Base-by-base conservation (phyloP, 2,113 vertebrate genomes). In the Oreochromis aureus region DNA sequence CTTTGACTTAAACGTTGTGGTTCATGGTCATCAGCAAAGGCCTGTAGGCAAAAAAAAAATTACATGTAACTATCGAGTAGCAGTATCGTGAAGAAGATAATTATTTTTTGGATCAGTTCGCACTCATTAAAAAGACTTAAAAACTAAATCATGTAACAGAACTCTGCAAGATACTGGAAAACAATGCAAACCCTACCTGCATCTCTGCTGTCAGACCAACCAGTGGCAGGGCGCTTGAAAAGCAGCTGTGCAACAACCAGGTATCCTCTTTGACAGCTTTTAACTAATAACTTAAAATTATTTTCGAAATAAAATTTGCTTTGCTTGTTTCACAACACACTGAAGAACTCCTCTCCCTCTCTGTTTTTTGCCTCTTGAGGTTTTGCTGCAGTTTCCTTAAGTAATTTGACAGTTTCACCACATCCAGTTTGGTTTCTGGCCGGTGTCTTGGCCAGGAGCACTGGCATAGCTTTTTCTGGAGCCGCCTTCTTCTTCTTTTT, bases 371-470 rank as follows among this genome's bases (percentile, higher is more conserved):
- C 89, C 92, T 94, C 88, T 93, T 96, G 96, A 96, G 95, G 95
- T 97, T 96, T 96, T 91, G 91, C 92, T 92, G 94, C 95, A 91
- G 94, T 95, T 97, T 96, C 96, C 95, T 96, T 96, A 94, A 94
- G 95, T 96, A 96, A 97, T 96, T 97, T 97, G 96, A 96, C 95
- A 95, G 96, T 94, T 96, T 95, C 92, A 97, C 96, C 96, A 97
- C 96, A 97, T 97, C 96, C 96, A 97, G 94, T 96, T 96, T 94
- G 96, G 95, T 96, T 96, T 95, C 93, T 94, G 91, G 93, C 94
- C 90, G 93, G 93, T 94, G 94, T 94, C 90, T 95, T 95, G 94
- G 95, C 93, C 91, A 59, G 78, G 82, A 93, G 90, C 63, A 78
- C 89, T 91, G 46, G 85, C 92, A 89, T 55, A 86, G 92, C 93